phyloP scores from a whole-genome alignment of 2,797 vertebrate genomes.

The Steatocranus sp. region DNA sequence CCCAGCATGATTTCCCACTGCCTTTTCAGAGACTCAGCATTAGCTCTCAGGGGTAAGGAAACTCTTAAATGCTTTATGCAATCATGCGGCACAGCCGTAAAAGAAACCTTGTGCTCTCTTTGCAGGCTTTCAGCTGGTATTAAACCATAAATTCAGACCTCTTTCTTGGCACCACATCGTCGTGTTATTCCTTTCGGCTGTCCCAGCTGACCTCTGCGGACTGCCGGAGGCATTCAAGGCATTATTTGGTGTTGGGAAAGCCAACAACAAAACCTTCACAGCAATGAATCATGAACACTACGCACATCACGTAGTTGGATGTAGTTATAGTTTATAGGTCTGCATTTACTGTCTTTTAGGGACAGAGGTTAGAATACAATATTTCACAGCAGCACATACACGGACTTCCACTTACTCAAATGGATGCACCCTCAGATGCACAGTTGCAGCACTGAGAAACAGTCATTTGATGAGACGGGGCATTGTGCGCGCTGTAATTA shows the following conservation, averaged over 20 bases:
- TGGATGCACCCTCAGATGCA: not conserved
- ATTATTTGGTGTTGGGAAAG: slow-evolving; percentile 1
- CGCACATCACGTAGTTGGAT: not conserved
- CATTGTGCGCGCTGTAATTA: slow-evolving; percentile 41
- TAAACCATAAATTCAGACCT: slow-evolving; percentile 42
- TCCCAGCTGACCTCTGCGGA: slow-evolving; percentile 14
- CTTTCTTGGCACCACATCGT: not conserved
- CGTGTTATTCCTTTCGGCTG: not conserved
- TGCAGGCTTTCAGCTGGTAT: slow-evolving; percentile 36
- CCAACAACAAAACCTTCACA: slow-evolving; percentile 2
- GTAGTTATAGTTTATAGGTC: not conserved
- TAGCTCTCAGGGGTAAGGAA: slow-evolving; percentile 22
- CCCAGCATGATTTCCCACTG: not conserved
- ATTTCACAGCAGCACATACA: not conserved
- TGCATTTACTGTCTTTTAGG: not conserved
- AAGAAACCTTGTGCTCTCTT: slow-evolving; percentile 18
- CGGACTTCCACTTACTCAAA: not conserved
- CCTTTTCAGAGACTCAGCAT: slow-evolving; percentile 25
- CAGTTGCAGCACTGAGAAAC: not conserved
- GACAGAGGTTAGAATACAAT: not conserved
- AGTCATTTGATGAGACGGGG: slow-evolving; percentile 22
- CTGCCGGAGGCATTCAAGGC: not conserved
- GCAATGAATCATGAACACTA: not conserved
- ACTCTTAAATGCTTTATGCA: slow-evolving; percentile 60
- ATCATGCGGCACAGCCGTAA: slow-evolving; percentile 37